Percentiles rank a stretch among this genome's conserved stretches.
Conservation (phyloP, 2,888 invertebrate genomes). For the Lasioglossum leucozonium region DNA sequence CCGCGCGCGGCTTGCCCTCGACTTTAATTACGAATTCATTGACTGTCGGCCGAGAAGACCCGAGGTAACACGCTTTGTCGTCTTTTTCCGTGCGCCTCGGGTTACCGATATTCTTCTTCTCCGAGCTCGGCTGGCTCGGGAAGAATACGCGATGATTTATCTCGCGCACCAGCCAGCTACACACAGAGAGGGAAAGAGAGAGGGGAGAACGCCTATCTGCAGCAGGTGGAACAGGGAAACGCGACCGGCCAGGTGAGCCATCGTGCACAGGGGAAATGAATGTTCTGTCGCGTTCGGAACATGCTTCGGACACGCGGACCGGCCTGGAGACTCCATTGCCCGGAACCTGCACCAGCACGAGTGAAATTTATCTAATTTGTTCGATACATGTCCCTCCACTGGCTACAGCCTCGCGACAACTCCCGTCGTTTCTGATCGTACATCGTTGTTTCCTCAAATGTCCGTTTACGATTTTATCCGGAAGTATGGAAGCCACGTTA, state of each 20-base stretch:
- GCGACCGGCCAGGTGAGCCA: constrained; percentile 80
- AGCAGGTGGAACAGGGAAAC: constrained; percentile 67
- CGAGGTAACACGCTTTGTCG: constrained; percentile 60
- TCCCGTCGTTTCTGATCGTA: not conserved
- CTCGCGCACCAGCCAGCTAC: constrained; percentile 5
- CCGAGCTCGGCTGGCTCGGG: constrained; percentile 43
- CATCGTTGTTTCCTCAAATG: not conserved
- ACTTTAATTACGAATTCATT: constrained; percentile 56
- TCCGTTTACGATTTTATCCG: not conserved
- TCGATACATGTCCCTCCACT: not conserved
- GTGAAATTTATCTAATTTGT: constrained; percentile 38
- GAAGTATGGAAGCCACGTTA: not conserved
- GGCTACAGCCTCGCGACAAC: not conserved
- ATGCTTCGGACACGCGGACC: constrained; percentile 70
- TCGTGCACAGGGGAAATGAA: constrained; percentile 84
- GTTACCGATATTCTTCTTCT: constrained; percentile 25
- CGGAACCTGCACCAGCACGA: constrained; percentile 32
- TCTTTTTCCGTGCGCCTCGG: constrained; percentile 14
- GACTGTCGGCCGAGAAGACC: constrained; percentile 14
- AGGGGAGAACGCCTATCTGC: constrained; percentile 59
- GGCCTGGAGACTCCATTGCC: constrained; percentile 60
- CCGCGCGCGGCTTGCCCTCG: not conserved
- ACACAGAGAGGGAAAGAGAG: not conserved
- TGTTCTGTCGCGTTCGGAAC: constrained; percentile 82
- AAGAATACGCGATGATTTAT: constrained; percentile 71